Conservation (phyloP, 2,888 invertebrate genomes). For the Eupithecia abbreviata region DNA sequence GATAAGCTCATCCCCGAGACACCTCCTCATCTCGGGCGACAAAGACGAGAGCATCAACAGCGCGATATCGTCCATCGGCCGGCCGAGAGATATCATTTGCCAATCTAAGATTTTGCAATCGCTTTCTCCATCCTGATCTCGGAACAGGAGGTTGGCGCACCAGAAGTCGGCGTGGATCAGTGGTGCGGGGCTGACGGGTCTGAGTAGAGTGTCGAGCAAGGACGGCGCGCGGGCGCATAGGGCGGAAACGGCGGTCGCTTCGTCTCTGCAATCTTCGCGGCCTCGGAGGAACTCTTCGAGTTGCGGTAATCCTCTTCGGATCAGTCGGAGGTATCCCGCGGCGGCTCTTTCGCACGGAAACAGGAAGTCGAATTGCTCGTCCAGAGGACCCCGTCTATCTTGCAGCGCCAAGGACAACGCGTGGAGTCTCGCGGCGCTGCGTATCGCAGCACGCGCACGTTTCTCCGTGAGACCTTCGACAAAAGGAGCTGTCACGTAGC, state of each 20-base stretch:
- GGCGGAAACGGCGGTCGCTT: constrained; percentile 85
- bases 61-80: constrained; percentile 91
- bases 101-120: constrained; percentile 90
- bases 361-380: constrained; percentile 84
- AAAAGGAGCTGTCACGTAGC: constrained; percentile 87
- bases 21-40: constrained; percentile 87
- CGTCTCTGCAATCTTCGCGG: constrained; percentile 85
- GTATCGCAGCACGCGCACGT: constrained; percentile 87
- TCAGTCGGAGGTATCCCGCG: constrained; percentile 90
- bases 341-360: constrained; percentile 91
- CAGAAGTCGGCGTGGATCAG: constrained; percentile 93
- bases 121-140: constrained; percentile 77
- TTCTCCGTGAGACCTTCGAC: constrained; percentile 86
- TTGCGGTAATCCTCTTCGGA: constrained; percentile 90
- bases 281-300: constrained; percentile 88
- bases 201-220: constrained; percentile 87
- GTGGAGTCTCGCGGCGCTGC: constrained; percentile 89
- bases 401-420: constrained; percentile 86
- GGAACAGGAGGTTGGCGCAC: constrained; percentile 91
- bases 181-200: constrained; percentile 89
- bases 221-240: constrained; percentile 88
- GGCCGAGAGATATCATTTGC: constrained; percentile 92
- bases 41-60: constrained; percentile 88
- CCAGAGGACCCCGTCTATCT: constrained; percentile 76
- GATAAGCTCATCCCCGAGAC: constrained; percentile 85